phyloP scores from a whole-genome alignment of 2,797 vertebrate species.

The Xenops minutus region DNA sequence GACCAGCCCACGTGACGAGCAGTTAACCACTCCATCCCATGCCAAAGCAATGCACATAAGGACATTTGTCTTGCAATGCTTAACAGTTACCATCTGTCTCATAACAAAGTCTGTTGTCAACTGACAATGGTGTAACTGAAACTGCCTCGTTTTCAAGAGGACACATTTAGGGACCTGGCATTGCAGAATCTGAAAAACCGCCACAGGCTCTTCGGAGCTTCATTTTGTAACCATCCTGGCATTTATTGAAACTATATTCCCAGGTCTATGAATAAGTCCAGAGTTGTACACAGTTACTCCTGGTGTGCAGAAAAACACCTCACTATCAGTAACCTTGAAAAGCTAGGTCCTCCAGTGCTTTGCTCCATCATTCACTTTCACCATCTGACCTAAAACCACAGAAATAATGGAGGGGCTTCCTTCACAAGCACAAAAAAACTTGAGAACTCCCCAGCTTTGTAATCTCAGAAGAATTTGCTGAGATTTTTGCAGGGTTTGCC shows the following conservation, averaged over 20 bases:
- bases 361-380: neutral
- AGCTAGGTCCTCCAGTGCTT: neutral
- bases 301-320: neutral
- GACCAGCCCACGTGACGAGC: neutral
- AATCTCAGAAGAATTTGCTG: neutral
- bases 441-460: neutral
- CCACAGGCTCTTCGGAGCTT: neutral
- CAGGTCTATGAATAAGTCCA: neutral
- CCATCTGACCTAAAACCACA: neutral
- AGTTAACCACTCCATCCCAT: neutral
- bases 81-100: constrained; percentile 11
- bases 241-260: neutral
- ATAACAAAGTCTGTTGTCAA: neutral
- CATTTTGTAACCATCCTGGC: neutral
- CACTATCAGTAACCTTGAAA: neutral
- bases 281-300: neutral
- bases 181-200: neutral
- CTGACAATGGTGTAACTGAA: neutral
- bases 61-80: neutral
- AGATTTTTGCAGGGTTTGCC: neutral
- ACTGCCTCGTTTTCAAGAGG: neutral
- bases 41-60: neutral
- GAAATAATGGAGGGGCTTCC: neutral
- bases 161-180: neutral
- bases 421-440: neutral